Conservation (phyloP, 2,113 vertebrate genomes). For the Malurus alboscapulatus region DNA sequence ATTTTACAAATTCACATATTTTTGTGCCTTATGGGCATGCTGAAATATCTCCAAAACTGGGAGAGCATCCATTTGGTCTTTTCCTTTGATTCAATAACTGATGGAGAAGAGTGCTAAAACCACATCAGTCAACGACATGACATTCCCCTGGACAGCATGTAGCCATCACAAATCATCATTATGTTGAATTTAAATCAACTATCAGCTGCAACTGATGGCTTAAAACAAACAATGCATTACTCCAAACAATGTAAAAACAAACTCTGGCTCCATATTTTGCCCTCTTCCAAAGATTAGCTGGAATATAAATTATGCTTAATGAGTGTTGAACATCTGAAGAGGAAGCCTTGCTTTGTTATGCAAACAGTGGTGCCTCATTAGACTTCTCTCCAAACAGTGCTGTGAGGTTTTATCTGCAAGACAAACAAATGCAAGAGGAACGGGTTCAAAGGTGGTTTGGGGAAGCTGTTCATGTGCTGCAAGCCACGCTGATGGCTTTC, state of each 20-base stretch:
- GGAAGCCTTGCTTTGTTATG: conserved; percentile 55
- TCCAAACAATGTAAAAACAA: conserved; percentile 76
- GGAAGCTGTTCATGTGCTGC: not conserved
- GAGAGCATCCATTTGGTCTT: not conserved
- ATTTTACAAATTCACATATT: not conserved
- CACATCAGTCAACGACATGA: not conserved
- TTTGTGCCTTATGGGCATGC: not conserved
- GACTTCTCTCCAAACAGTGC: conserved; percentile 52
- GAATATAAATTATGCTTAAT: conserved; percentile 59
- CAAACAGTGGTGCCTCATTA: conserved; percentile 62
- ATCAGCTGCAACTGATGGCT: conserved; percentile 51
- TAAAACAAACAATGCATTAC: conserved; percentile 74
- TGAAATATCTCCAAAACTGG: not conserved
- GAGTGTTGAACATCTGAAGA: conserved; percentile 38
- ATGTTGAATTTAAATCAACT: conserved; percentile 51
- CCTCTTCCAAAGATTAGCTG: conserved; percentile 50
- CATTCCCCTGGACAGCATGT: conserved; percentile 1
- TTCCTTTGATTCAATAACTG: not conserved
- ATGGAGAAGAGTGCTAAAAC: not conserved
- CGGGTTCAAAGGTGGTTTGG: conserved; percentile 31
- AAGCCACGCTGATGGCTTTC: not conserved
- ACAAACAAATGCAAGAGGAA: conserved; percentile 68
- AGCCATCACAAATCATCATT: conserved; percentile 65
- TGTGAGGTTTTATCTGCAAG: conserved; percentile 69
- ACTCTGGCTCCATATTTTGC: conserved; percentile 35